Base-by-base conservation (phyloP, 2,888 invertebrate species). In the Drosophila anomelani region DNA sequence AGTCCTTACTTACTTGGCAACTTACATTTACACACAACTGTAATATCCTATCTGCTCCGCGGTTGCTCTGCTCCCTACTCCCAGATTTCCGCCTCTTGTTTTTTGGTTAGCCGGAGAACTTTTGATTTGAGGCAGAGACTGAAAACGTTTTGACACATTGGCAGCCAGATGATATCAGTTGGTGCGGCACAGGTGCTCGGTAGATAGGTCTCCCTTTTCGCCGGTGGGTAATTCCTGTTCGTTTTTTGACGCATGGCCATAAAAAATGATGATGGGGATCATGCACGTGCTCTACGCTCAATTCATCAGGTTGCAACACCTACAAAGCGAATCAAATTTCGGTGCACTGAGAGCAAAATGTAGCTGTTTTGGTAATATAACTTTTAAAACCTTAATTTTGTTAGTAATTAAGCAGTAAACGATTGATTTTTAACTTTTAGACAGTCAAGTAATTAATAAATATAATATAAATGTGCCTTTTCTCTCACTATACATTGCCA, bases 211-310 rank as follows among this genome's bases (percentile, higher is more conserved):
- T 34, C 12, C 29, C 32, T 15, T 6, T 6, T 20, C n/a, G 53
- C 53, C 53, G 23, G 23, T 26, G 55, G 71, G 68, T 55, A 62
- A 51, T 70, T 62, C 62, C 55, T 74, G 73, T 77, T 78, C 81
- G 70, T 75, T 77, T 81, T 83, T 85, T 83, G 83, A 84, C 83
- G 81, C 80, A 76, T 77, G 85, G 69, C 80, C 77, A 83, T 84
- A 84, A 84, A 83, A 85, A 84, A 85, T 84, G 81, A 84, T 85
- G 78, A 85, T 81, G 85, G 84, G 77, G 80, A 85, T 80, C 84
- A 83, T 81, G 83, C 85, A 85, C 83, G 85, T 85, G 83, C 85
- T 80, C 80, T 51, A 77, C 81, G 85, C 81, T 83, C 83, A 83
- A 84, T 84, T 81, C 81, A 85, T 84, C 85, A 84, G 85, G 44